Percentiles rank a stretch among this genome's conserved stretches.
Evolutionary conservation across 1,140 invertebrate species (phyloP).

Genomic region (roundworm (Caenorhabditis elegans)): DNA sequence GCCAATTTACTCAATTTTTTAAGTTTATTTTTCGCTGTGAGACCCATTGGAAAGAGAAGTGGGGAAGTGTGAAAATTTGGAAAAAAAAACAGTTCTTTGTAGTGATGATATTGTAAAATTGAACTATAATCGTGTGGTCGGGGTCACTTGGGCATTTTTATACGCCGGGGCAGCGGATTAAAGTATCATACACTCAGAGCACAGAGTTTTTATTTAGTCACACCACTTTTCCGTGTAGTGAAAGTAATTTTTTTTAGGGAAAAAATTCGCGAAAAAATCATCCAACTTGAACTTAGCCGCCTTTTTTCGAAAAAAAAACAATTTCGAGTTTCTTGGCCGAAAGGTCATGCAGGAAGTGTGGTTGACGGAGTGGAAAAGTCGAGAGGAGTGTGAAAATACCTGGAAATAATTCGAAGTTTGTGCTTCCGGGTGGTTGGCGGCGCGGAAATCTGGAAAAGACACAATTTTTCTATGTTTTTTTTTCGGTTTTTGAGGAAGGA

Average conservation of each 20-base stretch:
- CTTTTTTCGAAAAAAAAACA: too few relatives aligned
- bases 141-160: neutral
- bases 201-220: neutral
- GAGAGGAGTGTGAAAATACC: neutral
- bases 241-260: too few relatives aligned
- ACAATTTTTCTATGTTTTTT: too few relatives aligned
- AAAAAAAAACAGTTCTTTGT: neutral
- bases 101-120: neutral
- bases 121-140: neutral
- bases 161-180: neutral
- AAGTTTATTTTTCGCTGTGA: neutral
- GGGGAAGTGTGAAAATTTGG: neutral
- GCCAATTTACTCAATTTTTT: too few relatives aligned
- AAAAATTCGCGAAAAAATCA: too few relatives aligned
- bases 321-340: too few relatives aligned
- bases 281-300: neutral
- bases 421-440: too few relatives aligned
- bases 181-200: neutral
- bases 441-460: too few relatives aligned
- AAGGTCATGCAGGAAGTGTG: neutral
- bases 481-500: too few relatives aligned
- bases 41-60: too few relatives aligned
- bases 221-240: too few relatives aligned
- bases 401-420: conserved; percentile 9
- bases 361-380: neutral